A percentile compares a stretch with the other conserved stretches of the same genome.
Conservation (phyloP, 2,797 vertebrate species). For the Anomalospiza imberbis region DNA sequence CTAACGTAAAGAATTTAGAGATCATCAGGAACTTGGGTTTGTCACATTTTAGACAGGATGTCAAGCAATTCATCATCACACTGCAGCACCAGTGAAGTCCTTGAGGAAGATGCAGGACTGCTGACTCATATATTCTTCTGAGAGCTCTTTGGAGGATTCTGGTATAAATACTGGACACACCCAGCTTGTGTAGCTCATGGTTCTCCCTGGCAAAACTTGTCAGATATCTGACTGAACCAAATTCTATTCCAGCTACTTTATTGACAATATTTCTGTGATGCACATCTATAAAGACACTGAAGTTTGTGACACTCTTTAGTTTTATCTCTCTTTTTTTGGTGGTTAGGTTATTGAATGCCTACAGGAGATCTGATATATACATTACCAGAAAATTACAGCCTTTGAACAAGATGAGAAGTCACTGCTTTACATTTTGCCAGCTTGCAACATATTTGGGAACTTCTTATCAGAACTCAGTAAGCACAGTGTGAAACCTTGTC, state of each 20-base stretch:
- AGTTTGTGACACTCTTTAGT: background rate
- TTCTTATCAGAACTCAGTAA: background rate
- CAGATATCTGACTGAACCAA: background rate
- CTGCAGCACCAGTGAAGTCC: background rate
- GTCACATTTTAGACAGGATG: background rate
- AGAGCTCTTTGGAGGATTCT: background rate
- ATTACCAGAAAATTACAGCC: background rate
- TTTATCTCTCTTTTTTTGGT: background rate
- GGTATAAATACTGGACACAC: background rate
- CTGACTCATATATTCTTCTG: background rate
- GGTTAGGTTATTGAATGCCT: background rate
- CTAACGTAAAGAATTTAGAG: background rate
- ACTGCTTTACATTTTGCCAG: background rate
- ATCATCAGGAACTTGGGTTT: background rate
- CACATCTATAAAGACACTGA: background rate
- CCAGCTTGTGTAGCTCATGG: background rate
- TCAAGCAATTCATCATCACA: background rate
- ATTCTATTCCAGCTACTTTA: background rate
- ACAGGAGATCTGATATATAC: background rate
- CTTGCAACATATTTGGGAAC: background rate
- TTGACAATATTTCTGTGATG: background rate
- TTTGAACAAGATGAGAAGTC: background rate
- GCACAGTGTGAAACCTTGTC: background rate
- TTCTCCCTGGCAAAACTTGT: background rate
- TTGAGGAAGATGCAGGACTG: background rate